These are phyloP conservation scores for Eulacestoma nigropectus DNA, from an alignment of 2,113 vertebrate genomes.

Conservation along the genomic window DNA sequence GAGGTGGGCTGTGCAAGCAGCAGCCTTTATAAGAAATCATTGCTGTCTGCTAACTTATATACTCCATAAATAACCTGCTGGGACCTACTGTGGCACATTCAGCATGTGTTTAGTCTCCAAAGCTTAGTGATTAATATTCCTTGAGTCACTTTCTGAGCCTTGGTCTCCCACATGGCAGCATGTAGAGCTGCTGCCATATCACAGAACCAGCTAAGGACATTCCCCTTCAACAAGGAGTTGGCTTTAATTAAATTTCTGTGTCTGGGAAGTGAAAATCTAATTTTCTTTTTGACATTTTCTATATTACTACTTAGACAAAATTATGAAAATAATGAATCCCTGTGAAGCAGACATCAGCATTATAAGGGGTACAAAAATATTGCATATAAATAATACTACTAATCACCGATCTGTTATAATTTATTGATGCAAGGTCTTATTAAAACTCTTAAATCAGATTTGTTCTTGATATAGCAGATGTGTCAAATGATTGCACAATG, in stretches of 20 bases:
- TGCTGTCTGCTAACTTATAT: neutral
- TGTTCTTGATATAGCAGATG: constrained; percentile 18
- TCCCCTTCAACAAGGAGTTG: constrained; percentile 37
- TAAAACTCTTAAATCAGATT: constrained; percentile 50
- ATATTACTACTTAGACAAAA: constrained; percentile 53
- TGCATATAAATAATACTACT: constrained; percentile 55
- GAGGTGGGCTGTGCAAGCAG: neutral
- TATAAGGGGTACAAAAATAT: constrained; percentile 48
- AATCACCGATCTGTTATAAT: constrained; percentile 61
- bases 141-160: constrained; percentile 29
- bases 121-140: constrained; percentile 51
- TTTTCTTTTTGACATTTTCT: constrained; percentile 69
- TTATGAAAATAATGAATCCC: constrained; percentile 69
- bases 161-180: constrained; percentile 31
- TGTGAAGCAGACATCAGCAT: constrained; percentile 44
- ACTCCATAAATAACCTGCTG: constrained; percentile 22
- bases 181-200: constrained; percentile 23
- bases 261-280: constrained; percentile 62
- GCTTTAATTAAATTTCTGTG: constrained; percentile 61
- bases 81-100: constrained; percentile 1
- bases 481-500: constrained; percentile 21
- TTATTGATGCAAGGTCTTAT: constrained; percentile 50
- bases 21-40: neutral
- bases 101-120: constrained; percentile 12
- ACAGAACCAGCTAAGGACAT: constrained; percentile 46